phyloP scores from a whole-genome alignment of 2,888 invertebrate species.

The Folsomia manolachei region DNA sequence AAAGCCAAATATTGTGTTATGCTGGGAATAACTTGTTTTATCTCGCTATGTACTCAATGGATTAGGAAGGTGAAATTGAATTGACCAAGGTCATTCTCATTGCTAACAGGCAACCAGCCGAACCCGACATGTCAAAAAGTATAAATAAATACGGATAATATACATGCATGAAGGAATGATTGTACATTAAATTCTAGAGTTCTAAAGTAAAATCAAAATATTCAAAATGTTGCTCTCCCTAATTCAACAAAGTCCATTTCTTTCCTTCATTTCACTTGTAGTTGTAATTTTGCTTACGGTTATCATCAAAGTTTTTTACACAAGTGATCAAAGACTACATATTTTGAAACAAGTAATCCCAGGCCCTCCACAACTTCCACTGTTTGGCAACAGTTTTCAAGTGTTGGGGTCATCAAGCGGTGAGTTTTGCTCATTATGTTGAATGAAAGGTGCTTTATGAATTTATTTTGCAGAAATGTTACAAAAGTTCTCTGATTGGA shows the following conservation, averaged over 20 bases:
- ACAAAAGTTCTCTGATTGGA: constrained; percentile 22
- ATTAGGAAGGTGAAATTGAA: too few relatives aligned
- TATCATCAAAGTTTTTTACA: constrained; percentile 21
- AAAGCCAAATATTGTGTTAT: too few relatives aligned
- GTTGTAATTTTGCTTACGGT: neutral
- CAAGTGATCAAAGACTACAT: constrained; percentile 51
- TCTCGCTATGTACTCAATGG: too few relatives aligned
- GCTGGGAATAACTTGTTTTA: too few relatives aligned
- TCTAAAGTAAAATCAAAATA: too few relatives aligned
- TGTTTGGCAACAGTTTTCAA: constrained; percentile 64
- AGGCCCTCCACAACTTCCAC: constrained; percentile 61
- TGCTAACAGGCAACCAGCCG: too few relatives aligned
- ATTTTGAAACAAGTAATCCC: constrained; percentile 60
- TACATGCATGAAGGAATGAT: too few relatives aligned
- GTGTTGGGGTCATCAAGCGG: constrained; percentile 63
- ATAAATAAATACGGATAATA: too few relatives aligned
- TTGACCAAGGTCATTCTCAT: too few relatives aligned
- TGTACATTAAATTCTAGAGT: too few relatives aligned
- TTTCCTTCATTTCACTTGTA: neutral
- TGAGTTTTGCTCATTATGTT: too few relatives aligned
- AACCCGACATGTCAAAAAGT: too few relatives aligned
- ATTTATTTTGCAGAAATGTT: constrained; percentile 23
- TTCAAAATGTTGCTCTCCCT: neutral
- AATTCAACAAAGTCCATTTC: neutral
- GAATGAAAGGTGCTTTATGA: neutral